Conservation (phyloP, 1,140 invertebrate genomes). For the Drosophila prosaltans region DNA sequence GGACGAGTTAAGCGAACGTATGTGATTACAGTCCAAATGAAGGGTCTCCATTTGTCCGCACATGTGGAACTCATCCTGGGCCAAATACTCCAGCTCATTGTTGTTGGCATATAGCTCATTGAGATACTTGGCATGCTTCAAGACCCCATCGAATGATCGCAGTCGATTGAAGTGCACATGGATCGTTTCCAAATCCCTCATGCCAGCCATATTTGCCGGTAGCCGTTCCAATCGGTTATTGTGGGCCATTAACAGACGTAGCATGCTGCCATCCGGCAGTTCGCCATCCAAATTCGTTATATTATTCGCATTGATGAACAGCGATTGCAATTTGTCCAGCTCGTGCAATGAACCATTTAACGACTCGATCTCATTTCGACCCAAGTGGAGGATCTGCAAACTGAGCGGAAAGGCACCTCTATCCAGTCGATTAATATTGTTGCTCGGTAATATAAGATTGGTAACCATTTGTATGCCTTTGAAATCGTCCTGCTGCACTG, state of each 20-base stretch:
- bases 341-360: slow-evolving; percentile 90
- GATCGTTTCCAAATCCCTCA: slow-evolving; percentile 87
- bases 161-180: slow-evolving; percentile 89
- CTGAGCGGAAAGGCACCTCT: slow-evolving; percentile 87
- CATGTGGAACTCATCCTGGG: slow-evolving; percentile 89
- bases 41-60: slow-evolving; percentile 87
- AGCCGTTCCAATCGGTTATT: slow-evolving; percentile 88
- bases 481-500: slow-evolving; percentile 86
- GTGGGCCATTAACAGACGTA: slow-evolving; percentile 88
- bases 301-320: slow-evolving; percentile 90
- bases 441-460: slow-evolving; percentile 88
- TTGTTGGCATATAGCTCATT: slow-evolving; percentile 87
- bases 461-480: slow-evolving; percentile 88
- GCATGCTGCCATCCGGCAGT: slow-evolving; percentile 87
- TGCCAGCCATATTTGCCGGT: slow-evolving; percentile 87
- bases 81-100: slow-evolving; percentile 89
- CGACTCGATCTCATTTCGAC: slow-evolving; percentile 87
- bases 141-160: slow-evolving; percentile 87
- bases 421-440: slow-evolving; percentile 88
- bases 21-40: slow-evolving; percentile 88
- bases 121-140: slow-evolving; percentile 87
- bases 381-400: slow-evolving; percentile 88
- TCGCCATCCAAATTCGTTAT: slow-evolving; percentile 89
- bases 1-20: slow-evolving; percentile 89
- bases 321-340: slow-evolving; percentile 88